Percentiles rank a stretch among this genome's conserved stretches.
Evolutionary conservation across 2,797 vertebrate genomes (phyloP).

Genomic region (Oceanodroma leucorhoa): DNA sequence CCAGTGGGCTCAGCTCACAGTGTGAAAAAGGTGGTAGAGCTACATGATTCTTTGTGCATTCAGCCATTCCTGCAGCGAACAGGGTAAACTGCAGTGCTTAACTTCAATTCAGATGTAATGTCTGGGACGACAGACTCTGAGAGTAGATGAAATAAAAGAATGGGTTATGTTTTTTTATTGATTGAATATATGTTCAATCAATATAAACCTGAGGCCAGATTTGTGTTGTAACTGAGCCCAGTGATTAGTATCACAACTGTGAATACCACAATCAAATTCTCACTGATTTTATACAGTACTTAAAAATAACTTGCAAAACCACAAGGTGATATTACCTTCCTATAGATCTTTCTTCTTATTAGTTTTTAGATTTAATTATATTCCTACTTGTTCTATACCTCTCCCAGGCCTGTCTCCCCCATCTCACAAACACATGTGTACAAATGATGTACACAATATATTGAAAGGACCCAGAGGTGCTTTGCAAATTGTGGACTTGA

Average conservation of each 20-base stretch:
- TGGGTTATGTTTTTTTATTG: slow-evolving; percentile 37
- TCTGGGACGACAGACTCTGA: not conserved
- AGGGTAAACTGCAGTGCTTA: not conserved
- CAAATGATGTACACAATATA: slow-evolving; percentile 22
- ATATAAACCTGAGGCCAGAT: slow-evolving; percentile 54
- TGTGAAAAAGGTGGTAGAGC: not conserved
- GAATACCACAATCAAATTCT: slow-evolving; percentile 33
- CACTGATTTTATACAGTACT: slow-evolving; percentile 28
- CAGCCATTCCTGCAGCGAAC: not conserved
- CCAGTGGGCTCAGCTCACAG: not conserved
- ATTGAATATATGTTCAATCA: slow-evolving; percentile 50
- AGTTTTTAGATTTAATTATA: slow-evolving; percentile 55
- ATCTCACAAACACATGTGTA: slow-evolving; percentile 7
- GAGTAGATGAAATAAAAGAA: slow-evolving; percentile 21
- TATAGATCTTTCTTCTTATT: slow-evolving; percentile 61
- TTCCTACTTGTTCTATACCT: not conserved
- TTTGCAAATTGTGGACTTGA: slow-evolving; percentile 19
- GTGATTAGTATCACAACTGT: slow-evolving; percentile 11
- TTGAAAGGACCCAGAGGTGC: slow-evolving; percentile 47
- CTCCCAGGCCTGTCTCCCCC: slow-evolving; percentile 17
- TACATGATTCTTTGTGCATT: not conserved
- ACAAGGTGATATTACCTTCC: slow-evolving; percentile 30
- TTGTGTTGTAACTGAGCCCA: slow-evolving; percentile 33
- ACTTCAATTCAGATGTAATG: not conserved
- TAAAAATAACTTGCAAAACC: slow-evolving; percentile 55